phyloP scores from a whole-genome alignment of 2,797 vertebrate genomes.

The Spizella passerina region DNA sequence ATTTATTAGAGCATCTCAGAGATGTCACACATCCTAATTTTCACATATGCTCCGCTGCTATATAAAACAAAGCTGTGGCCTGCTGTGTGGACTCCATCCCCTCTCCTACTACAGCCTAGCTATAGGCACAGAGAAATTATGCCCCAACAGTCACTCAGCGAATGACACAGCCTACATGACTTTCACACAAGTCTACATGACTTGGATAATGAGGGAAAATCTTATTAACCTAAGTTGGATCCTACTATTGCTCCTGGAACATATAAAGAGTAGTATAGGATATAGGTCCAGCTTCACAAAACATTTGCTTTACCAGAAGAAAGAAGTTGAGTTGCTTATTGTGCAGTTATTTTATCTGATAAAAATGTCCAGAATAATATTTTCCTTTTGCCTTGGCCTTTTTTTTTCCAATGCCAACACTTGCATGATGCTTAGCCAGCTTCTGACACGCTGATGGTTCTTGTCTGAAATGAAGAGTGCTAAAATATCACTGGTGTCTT shows the following conservation, averaged over 20 bases:
- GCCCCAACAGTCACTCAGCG: background rate
- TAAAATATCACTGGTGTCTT: background rate
- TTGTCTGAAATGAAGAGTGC: background rate
- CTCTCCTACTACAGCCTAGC: background rate
- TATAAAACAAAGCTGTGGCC: background rate
- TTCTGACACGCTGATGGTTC: background rate
- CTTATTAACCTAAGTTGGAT: background rate
- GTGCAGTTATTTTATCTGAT: background rate
- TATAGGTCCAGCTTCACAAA: background rate
- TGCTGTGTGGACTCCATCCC: background rate
- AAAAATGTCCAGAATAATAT: background rate
- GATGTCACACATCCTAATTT: background rate
- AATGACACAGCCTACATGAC: background rate
- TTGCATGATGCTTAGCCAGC: background rate
- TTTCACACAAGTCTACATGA: background rate
- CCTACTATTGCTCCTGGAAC: background rate
- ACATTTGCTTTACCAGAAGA: background rate
- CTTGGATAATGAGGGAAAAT: background rate
- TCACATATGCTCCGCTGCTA: background rate
- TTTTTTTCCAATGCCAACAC: background rate
- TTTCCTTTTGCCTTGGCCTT: background rate
- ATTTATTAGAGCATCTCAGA: background rate
- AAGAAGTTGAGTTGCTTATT: background rate
- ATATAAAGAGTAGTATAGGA: background rate
- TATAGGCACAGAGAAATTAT: background rate